Evolutionary conservation across 2,888 invertebrate species (phyloP).

Genomic region (Aphodius sticticus): DNA sequence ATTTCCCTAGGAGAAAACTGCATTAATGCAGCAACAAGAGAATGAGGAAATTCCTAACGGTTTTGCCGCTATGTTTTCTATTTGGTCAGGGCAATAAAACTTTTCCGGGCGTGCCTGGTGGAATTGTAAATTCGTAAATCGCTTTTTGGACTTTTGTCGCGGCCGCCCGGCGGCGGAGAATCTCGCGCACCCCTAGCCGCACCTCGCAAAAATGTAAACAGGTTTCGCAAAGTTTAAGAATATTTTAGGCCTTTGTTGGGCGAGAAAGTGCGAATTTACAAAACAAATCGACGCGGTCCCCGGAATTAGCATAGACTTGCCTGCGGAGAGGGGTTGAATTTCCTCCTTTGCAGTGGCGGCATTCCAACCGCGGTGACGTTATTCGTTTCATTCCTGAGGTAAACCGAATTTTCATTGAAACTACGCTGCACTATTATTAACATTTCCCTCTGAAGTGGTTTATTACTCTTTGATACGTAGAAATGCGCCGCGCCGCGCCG

Average conservation of each 20-base stretch:
- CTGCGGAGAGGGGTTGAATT: not conserved
- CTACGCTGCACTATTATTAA: not conserved
- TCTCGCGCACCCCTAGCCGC: not conserved
- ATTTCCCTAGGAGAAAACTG: not conserved
- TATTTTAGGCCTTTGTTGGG: slow-evolving; percentile 34
- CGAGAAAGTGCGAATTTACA: slow-evolving; percentile 32
- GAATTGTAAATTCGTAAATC: slow-evolving; percentile 31
- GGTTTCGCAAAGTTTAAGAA: slow-evolving; percentile 34
- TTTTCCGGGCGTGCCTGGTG: not conserved
- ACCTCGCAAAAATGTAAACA: slow-evolving; percentile 32
- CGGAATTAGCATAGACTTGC: slow-evolving; percentile 29
- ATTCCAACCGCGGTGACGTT: not conserved
- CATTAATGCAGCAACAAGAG: not conserved
- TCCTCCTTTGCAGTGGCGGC: not conserved
- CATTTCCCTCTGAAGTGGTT: not conserved
- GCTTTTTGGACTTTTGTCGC: slow-evolving; percentile 23
- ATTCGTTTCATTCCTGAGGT: not conserved
- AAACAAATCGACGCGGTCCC: slow-evolving; percentile 23
- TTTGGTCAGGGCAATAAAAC: not conserved
- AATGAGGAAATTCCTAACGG: not conserved
- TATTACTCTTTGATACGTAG: not conserved
- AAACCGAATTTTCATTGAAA: not conserved
- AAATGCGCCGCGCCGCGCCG: not conserved
- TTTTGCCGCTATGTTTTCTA: not conserved
- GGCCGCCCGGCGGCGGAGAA: not conserved